Base-by-base conservation (phyloP, 2,888 invertebrate species). In the Alloscopus bannaensis region DNA sequence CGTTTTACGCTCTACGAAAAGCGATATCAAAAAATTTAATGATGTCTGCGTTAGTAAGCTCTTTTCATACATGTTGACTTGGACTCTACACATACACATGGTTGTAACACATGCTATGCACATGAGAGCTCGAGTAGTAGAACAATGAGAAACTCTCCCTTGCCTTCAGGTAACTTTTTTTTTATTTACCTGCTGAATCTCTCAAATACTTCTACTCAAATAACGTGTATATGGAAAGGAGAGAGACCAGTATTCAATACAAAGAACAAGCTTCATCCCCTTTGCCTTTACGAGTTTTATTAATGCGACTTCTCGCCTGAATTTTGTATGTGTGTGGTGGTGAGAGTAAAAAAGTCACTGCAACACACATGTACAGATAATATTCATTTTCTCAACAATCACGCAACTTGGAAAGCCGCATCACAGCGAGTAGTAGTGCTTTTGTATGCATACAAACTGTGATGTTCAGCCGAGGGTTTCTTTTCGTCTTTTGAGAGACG, bases 111-210 rank as follows among this genome's bases (percentile, higher is more conserved):
- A 8, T 36, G 36, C 13, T 6, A 36, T 36, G 13, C 6, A 36
- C 36, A 36, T 36, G 4, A 4, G 18, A 4, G 13, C 20, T 8
- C 55, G 24, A n/a, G 8, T n/a, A 8, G 28, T 28, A 40, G 36
- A 64, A 64, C 64, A 64, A 64, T 64, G 64, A 64, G 47, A 28
- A 64, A 64, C 64, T 64, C 64, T 64, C 64, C 64, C 64, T n/a
- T 64, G 64, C 64, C 64, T 64, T 64, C 47, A 64, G 64, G 64
- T 45, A 26, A 26, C 64, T 45, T 45, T 45, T n/a, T n/a, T n/a
- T 64, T 40, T 40, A 22, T 59, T 31, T 31, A 18, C 57, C 57
- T 57, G 52, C 4, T 3, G 6, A 8, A 24, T 24, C 24, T 52
- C 52, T 52, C 24, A n/a, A n/a, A n/a, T n/a, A 3, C n/a, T 22